Base-by-base conservation (phyloP, 2,888 invertebrate genomes). In the Thalpophila matura region DNA sequence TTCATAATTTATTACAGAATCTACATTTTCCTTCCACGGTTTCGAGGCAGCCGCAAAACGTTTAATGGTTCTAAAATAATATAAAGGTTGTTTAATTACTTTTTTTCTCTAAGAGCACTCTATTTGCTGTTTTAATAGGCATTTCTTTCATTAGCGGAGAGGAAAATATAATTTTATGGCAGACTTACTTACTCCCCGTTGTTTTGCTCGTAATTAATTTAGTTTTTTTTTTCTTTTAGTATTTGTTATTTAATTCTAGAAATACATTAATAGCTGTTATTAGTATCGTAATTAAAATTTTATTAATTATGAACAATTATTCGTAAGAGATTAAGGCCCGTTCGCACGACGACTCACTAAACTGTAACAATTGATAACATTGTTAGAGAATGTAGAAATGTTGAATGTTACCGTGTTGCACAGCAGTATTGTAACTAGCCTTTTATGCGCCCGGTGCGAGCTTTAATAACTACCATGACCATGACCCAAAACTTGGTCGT, bases 81-180 rank as follows among this genome's bases (percentile, higher is more conserved):
- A 59, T 66, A 64, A 74, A 77, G 65, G 62, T 66, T 70, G 72
- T 78, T 79, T 80, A 77, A 83, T 80, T 78, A 79, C 70, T 75
- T 78, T 79, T 76, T 67, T 74, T 61, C 60, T 49, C 24, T 58
- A 68, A 81, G 69, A 78, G 71, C 68, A 53, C 68, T 71, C 70
- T 77, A 78, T 83, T 80, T 78, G 71, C 72, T 79, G 42, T 37
- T 74, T 74, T 78, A 80, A 80, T 74, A 67, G 76, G 57, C 58
- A 73, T 77, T 76, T 61, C 60, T 79, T 78, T 78, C 77, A 72
- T 79, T 74, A 76, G 56, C 73, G 20, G 33, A 64, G 56, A 59
- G 64, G 55, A 57, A 74, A 67, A 74, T 47, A 64, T 49, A 61
- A 55, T 64, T 75, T 68, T 45, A 74, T 65, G 20, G 69, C 38